phyloP scores from a whole-genome alignment of 2,113 vertebrate species.

The Capreolus pygargus region DNA sequence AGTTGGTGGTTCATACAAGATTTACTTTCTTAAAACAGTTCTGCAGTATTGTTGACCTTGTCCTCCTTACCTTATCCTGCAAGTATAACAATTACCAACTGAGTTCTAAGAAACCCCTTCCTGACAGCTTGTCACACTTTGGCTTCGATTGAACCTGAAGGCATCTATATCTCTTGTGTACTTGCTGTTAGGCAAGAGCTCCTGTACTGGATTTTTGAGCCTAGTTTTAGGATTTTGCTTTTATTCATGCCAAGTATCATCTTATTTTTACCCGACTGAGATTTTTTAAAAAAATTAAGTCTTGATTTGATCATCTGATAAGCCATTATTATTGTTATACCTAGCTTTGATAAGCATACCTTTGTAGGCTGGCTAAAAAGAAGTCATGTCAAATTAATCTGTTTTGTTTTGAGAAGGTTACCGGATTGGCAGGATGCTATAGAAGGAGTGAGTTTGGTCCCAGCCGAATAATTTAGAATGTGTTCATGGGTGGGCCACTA shows the following conservation, averaged over 20 bases:
- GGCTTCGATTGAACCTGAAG: not conserved
- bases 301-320: not conserved
- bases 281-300: not conserved
- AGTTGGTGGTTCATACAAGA: not conserved
- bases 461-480: not conserved
- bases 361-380: not conserved
- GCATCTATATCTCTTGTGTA: not conserved
- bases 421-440: not conserved
- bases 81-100: not conserved
- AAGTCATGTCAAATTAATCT: not conserved
- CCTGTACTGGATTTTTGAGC: not conserved
- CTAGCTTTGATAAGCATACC: not conserved
- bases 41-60: not conserved
- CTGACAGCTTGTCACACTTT: not conserved
- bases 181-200: not conserved
- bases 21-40: not conserved
- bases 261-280: slow-evolving; percentile 4
- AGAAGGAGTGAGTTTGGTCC: not conserved
- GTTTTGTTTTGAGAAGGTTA: not conserved
- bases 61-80: not conserved
- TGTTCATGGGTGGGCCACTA: not conserved
- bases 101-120: not conserved
- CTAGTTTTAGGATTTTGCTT: slow-evolving; percentile 44
- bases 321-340: not conserved
- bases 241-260: slow-evolving; percentile 3